Evolutionary conservation across 2,113 vertebrate genomes (phyloP), one percentile per base, ranked within the genome.

Genomic region (Gymnorhina tibicen): DNA sequence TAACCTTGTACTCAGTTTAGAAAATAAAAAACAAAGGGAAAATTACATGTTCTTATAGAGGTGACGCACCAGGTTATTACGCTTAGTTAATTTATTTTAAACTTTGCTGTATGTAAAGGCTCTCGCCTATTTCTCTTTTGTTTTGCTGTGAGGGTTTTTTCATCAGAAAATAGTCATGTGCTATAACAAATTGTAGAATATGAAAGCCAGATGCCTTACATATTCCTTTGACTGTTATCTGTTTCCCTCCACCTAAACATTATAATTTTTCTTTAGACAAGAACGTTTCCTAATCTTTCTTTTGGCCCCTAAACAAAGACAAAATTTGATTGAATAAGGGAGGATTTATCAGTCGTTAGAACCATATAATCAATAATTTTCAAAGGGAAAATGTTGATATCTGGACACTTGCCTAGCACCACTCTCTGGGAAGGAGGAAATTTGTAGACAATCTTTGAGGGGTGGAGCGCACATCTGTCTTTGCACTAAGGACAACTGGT

Each of bases 151-250:
- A 32, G 27, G 2, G 0, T 2, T 21, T 50, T 63, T n/a, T 33
- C 0, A 52, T 68, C 13, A 79, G 74, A 91, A 96, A 92, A 80
- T 44, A 75, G 17, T 58, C 7, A 77, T 75, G 24, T 68, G 30
- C 76, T 91, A n/a, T 87, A 89, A 68, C 15, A 91, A 87, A 60
- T 9, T 73, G 62, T 72, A 73, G n/a, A 87, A 76, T 84, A 76
- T 91, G 62, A 87, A 76, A 91, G 16, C 81, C 95, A 97, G 85
- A 85, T 87, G 87, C 42, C 47, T 87, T 75, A 22, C 50, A 66
- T 86, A 83, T 67, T 80, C 55, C 42, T 93, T 58, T 86, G 63
- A 49, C 33, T 73, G 13, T 46, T 80, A 21, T 8, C 15, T 39
- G 16, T 53, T 79, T 78, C 41, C 55, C 55, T 42, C 46, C 32